Evolutionary conservation across 2,888 invertebrate genomes (phyloP).

Genomic region (Mythimna lalbum): DNA sequence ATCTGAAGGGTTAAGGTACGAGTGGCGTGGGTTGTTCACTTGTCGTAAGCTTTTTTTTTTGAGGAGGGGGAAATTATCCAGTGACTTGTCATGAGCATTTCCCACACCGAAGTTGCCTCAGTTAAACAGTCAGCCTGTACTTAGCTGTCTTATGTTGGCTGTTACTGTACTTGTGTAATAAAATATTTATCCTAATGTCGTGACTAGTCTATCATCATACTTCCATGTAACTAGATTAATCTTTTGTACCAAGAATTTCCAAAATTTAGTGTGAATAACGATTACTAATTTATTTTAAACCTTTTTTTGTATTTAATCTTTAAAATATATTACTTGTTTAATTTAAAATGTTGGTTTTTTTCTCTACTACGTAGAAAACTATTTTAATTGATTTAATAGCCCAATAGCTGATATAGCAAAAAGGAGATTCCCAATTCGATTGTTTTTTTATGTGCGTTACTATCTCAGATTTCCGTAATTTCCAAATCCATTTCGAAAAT

Average conservation of each 20-base stretch:
- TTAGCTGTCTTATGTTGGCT: no score
- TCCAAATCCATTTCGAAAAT: no score
- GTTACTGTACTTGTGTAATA: constrained; percentile 3
- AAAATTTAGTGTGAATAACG: constrained; percentile 49
- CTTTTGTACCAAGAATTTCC: constrained; percentile 58
- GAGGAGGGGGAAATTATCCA: no score
- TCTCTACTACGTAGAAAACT: not conserved
- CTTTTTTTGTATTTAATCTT: constrained; percentile 20
- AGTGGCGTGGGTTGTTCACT: not conserved
- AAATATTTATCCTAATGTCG: constrained; percentile 25
- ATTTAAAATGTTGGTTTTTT: constrained; percentile 6
- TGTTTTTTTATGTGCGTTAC: no score
- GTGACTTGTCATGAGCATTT: not conserved
- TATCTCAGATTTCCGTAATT: no score
- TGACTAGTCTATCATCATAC: constrained; percentile 36
- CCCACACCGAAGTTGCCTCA: not conserved
- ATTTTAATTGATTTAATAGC: no score
- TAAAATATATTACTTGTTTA: constrained; percentile 46
- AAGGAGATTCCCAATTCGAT: no score
- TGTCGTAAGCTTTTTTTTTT: no score
- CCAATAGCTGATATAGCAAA: no score
- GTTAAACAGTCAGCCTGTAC: not conserved
- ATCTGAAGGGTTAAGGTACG: no score
- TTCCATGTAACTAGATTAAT: constrained; percentile 54
- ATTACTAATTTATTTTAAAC: constrained; percentile 34